These are phyloP conservation scores for Papilio machaon DNA, from an alignment of 1,140 invertebrate genomes.

Conservation along the genomic window DNA sequence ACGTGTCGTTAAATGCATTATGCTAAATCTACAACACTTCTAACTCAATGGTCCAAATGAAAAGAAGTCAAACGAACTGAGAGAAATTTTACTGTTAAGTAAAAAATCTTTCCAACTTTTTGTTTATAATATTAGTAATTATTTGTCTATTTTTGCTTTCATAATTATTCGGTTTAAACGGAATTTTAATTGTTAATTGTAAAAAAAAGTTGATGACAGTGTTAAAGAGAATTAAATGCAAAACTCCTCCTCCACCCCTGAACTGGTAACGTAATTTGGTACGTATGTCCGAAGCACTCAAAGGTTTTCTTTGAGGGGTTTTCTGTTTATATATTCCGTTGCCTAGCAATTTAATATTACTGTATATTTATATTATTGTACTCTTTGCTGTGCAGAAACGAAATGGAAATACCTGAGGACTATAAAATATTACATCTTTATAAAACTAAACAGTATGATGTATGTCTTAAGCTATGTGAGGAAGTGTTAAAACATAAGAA, in stretches of 20 bases:
- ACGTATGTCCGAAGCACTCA: no score
- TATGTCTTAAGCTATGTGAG: conserved; percentile 68
- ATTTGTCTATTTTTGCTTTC: neutral
- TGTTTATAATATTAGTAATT: neutral
- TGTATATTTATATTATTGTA: no score
- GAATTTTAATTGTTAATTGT: neutral
- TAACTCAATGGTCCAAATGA: conserved; percentile 32
- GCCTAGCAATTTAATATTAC: conserved; percentile 44
- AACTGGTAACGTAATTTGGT: no score
- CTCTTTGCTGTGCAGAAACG: neutral
- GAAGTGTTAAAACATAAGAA: conserved; percentile 49
- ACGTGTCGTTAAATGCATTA: conserved; percentile 42
- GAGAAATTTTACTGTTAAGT: conserved; percentile 16
- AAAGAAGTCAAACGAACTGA: conserved; percentile 17
- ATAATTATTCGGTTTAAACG: neutral
- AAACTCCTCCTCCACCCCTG: no score
- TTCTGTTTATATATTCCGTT: conserved; percentile 42
- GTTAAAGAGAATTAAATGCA: no score
- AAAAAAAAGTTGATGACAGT: neutral
- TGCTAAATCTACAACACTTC: conserved; percentile 33
- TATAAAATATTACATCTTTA: conserved; percentile 74
- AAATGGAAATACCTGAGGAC: conserved; percentile 59
- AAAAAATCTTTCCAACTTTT: conserved; percentile 1
- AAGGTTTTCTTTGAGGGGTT: conserved; percentile 1
- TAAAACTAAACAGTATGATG: conserved; percentile 70